Evolutionary conservation across 2,113 vertebrate species (phyloP).

Genomic region (Pseudorasbora parva): DNA sequence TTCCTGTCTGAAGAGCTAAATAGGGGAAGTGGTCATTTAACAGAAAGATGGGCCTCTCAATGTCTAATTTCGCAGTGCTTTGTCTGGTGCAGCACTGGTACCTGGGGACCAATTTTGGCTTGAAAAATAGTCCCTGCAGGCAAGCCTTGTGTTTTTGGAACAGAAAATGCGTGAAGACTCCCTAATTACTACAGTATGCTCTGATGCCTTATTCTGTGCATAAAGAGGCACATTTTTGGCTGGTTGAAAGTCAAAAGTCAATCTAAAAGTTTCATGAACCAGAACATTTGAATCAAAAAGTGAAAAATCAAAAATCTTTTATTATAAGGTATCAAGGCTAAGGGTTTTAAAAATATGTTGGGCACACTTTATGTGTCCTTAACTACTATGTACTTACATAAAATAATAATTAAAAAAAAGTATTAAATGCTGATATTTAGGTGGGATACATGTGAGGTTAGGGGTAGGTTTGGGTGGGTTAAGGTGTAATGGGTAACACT

Average conservation of each 20-base stretch:
- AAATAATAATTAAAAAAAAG: too few species aligned
- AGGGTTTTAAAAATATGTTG: not conserved
- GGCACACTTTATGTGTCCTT: too few species aligned
- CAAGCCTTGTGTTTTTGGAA: conserved; percentile 79
- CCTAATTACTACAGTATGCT: conserved; percentile 32
- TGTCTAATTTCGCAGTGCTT: conserved; percentile 85
- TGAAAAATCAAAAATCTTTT: not conserved
- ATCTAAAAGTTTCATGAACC: not conserved
- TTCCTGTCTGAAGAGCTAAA: conserved; percentile 76
- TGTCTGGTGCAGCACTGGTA: conserved; percentile 85
- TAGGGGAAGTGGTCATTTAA: conserved; percentile 78
- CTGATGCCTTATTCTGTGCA: conserved; percentile 9
- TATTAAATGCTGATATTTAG: too few species aligned
- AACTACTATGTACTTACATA: too few species aligned
- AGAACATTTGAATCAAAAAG: not conserved
- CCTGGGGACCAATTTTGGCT: conserved; percentile 84
- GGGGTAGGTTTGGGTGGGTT: too few species aligned
- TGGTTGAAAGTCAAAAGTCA: conserved; percentile 6
- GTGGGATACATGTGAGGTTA: too few species aligned
- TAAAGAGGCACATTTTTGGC: conserved; percentile 1
- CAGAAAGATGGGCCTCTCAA: conserved; percentile 76
- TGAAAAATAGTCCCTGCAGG: conserved; percentile 72
- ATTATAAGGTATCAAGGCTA: not conserved
- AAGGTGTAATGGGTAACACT: too few species aligned
- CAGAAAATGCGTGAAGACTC: conserved; percentile 56